phyloP scores from a whole-genome alignment of 2,113 vertebrate genomes.

The Scatophagus argus region DNA sequence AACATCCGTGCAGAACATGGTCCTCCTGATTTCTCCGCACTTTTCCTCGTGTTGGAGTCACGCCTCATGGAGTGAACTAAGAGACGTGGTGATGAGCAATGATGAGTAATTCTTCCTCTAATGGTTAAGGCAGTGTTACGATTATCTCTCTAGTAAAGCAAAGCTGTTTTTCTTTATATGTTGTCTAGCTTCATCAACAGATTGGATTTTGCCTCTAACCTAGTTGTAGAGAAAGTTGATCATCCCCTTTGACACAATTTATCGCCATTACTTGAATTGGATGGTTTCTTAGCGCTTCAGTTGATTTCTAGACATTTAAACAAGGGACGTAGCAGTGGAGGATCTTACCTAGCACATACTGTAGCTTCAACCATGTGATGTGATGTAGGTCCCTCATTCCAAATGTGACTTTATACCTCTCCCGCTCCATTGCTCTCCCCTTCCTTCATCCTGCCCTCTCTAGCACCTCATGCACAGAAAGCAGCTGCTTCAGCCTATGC shows the following conservation, averaged over 20 bases:
- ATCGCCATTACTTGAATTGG: conserved; percentile 4
- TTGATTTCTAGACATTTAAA: conserved; percentile 13
- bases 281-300: conserved; percentile 15
- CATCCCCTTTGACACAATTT: neutral
- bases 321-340: neutral
- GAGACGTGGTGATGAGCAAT: neutral
- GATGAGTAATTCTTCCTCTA: conserved; percentile 9
- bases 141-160: neutral
- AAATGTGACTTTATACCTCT: conserved; percentile 25
- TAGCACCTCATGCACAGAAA: conserved; percentile 48
- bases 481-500: conserved; percentile 60
- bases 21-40: neutral
- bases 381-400: conserved; percentile 23
- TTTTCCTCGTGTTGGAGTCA: neutral
- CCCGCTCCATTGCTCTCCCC: neutral
- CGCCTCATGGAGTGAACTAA: conserved; percentile 1
- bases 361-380: neutral
- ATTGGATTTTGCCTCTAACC: neutral
- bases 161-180: neutral
- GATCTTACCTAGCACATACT: neutral
- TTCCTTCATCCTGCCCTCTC: conserved; percentile 27
- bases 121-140: neutral
- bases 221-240: neutral
- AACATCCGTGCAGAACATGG: neutral
- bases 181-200: neutral